Conservation (phyloP, 2,888 invertebrate species). For the Graphium colonna region DNA sequence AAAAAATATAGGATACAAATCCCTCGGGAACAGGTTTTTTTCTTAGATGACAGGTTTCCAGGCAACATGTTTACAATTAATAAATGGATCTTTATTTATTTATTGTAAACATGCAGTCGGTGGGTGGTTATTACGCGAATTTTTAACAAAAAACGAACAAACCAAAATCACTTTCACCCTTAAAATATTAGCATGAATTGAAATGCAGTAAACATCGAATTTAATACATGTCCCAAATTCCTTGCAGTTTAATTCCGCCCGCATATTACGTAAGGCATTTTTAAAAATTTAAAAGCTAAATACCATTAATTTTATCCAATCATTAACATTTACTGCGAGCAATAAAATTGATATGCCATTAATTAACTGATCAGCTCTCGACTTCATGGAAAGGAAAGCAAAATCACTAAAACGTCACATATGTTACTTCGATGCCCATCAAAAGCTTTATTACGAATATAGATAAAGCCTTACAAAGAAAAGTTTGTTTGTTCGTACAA, state of each 20-base stretch:
- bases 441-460: constrained; percentile 9
- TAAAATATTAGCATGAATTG: too few species aligned
- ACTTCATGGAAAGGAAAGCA: background rate
- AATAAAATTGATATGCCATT: background rate
- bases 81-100: too few species aligned
- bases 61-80: too few species aligned
- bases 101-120: too few species aligned
- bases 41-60: too few species aligned
- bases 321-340: background rate
- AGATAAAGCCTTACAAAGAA: constrained; percentile 19
- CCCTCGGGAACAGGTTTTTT: too few species aligned
- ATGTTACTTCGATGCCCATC: background rate
- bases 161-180: too few species aligned
- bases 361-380: background rate
- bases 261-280: background rate
- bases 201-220: background rate
- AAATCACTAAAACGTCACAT: background rate
- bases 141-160: too few species aligned
- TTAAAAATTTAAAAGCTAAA: background rate
- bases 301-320: background rate
- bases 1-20: too few species aligned
- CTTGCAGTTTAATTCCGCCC: background rate
- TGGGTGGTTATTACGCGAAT: too few species aligned
- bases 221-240: background rate
- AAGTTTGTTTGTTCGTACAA: constrained; percentile 14